Base-by-base conservation (phyloP, 2,797 vertebrate genomes). In the Harpagifer antarcticus region DNA sequence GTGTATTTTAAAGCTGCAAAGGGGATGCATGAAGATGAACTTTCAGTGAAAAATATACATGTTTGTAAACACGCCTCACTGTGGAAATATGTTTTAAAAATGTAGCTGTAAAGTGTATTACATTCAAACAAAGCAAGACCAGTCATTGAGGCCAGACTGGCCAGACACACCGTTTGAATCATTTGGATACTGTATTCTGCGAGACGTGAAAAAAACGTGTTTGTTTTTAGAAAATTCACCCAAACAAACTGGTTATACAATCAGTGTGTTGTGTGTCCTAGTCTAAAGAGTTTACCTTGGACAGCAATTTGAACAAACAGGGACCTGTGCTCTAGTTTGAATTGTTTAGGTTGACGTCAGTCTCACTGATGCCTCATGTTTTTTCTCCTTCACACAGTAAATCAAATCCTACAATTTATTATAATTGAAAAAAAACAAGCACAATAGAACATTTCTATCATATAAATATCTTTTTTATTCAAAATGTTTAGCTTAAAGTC, bases 311-410 rank as follows among this genome's bases (percentile, higher is more conserved):
- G 15, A 43, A 37, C 48, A 19, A 48, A 50, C 19, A 12, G 23
- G 4, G 20, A 31, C 20, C 40, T 49, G 16, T 64, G 31, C 77
- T 49, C 54, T 43, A 13, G 42, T 42, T 63, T 86, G 83, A 8
- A 82, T 68, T 77, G 81, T 80, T 74, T 55, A 59, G 58, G 33
- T 45, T 52, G 16, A 19, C 42, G 63, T 57, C 43, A 63, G 19
- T 15, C 2, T 56, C 53, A 58, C 64, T 43, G 17, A 61, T 49
- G 49, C 31, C 48, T 40, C 4, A 9, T 37, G 14, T 40, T 58
- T 43, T 43, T n/a, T 43, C 10, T 45, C 17, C 31, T 60, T 2
- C 15, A 57, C n/a, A 45, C 16, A 49, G 19, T 43, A 23, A 27
- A 15, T 59, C 19, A 9, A 37, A 50, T n/a, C 44, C n/a, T 40